phyloP scores from a whole-genome alignment of 2,888 invertebrate genomes.

The Xestia c-nigrum region DNA sequence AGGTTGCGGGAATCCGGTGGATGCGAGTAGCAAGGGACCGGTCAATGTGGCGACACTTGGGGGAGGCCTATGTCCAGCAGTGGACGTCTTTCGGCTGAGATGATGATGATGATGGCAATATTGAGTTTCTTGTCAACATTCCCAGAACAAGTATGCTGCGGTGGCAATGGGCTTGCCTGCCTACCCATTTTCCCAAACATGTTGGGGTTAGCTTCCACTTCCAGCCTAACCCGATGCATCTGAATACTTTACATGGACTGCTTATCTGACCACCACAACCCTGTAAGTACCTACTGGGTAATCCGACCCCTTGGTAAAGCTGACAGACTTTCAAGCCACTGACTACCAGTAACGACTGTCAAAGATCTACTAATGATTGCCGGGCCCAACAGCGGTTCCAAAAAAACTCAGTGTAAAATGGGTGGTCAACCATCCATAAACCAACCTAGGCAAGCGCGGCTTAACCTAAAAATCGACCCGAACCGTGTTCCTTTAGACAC shows the following conservation, averaged over 20 bases:
- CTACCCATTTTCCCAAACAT: no score
- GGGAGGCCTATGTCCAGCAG: no score
- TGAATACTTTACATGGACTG: not conserved
- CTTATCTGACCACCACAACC: not conserved
- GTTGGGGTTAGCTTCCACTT: not conserved
- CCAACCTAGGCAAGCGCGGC: not conserved
- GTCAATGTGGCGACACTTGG: no score
- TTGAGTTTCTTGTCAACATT: not conserved
- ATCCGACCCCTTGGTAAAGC: not conserved
- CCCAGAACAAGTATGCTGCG: not conserved
- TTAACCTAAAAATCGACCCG: not conserved
- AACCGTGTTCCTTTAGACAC: not conserved
- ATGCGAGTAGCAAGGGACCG: no score
- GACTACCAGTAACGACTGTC: not conserved
- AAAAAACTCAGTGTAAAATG: no score
- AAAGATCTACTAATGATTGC: not conserved
- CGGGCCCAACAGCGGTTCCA: no score
- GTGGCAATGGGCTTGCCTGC: not conserved
- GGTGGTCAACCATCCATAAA: no score
- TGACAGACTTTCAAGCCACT: not conserved
- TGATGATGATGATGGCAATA: not conserved
- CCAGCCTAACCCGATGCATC: not conserved
- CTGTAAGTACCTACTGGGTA: not conserved
- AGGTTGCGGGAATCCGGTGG: no score
- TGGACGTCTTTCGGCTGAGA: no score